Evolutionary conservation across 2,888 invertebrate genomes (phyloP).

Genomic region (Drosophila cognata): DNA sequence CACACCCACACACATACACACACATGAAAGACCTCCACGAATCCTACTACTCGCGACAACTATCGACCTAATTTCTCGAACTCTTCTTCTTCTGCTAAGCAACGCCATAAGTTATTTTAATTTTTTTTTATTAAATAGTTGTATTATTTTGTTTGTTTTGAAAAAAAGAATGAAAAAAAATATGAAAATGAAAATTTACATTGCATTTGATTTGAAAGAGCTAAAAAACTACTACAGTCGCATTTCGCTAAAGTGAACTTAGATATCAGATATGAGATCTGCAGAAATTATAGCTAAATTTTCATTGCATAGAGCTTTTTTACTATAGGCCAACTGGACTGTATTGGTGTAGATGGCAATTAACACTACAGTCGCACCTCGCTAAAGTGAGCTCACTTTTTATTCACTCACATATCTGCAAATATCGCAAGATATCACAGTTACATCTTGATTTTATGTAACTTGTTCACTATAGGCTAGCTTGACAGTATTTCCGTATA

Average conservation of each 20-base stretch:
- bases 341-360: background rate
- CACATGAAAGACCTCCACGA: slow-evolving; percentile 46
- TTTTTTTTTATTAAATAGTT: slow-evolving; percentile 63
- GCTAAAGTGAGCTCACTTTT: too few species aligned
- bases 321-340: background rate
- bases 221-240: background rate
- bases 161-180: slow-evolving; percentile 44
- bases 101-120: slow-evolving; percentile 71
- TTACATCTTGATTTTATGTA: background rate
- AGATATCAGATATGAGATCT: background rate
- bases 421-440: background rate
- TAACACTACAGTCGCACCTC: background rate
- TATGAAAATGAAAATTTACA: background rate
- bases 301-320: background rate
- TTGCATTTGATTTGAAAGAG: background rate
- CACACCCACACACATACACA: slow-evolving; percentile 1
- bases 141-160: slow-evolving; percentile 57
- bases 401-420: background rate
- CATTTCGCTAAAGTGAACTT: background rate
- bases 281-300: background rate
- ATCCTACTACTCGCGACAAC: slow-evolving; percentile 33
- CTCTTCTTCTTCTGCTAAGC: slow-evolving; percentile 12
- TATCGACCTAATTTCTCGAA: slow-evolving; percentile 31
- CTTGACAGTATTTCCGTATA: background rate
- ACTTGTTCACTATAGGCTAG: background rate